Base-by-base conservation (phyloP, 2,113 vertebrate genomes). In the Orientallactaga bullata region DNA sequence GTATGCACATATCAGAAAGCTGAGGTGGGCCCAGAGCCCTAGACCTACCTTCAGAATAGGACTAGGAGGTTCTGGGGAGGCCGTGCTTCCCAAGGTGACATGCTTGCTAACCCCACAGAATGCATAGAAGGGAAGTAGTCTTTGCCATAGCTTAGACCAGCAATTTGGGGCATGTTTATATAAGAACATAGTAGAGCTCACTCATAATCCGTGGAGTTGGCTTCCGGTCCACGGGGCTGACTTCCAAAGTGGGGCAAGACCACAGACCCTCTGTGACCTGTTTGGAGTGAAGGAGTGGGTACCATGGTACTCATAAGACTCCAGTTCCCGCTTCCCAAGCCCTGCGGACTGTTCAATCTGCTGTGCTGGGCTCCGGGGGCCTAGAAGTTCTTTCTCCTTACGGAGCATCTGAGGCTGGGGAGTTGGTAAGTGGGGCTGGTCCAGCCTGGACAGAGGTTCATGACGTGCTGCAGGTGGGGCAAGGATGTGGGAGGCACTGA, bases 41-140 rank as follows among this genome's bases (percentile, higher is more conserved):
- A 2, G 28, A 6, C 39, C n/a, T 65, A n/a, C 73, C 88, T 65
- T 35, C 10, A 18, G 88, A 69, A 68, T 4, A 37, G n/a, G 37
- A 18, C 10, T 4, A 5, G 18, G 32, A 35, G 5, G n/a, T 74
- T 42, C 32, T 2, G 1, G 7, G 74, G 55, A 58, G 21, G 18
- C 23, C 51, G 81, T 10, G 17, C 39, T 20, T 80, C 17, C 51
- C 60, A 5, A 35, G 55, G 15, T 24, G 61, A 65, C 24, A 37
- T 0, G 4, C 35, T 26, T 76, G 58, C 17, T 66, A 39, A 65
- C 26, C 5, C 17, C 18, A 23, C 4, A 61, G 7, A 51, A 28
- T 71, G 4, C 10, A 5, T 0, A 13, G 39, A 66, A 8, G 26
- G 6, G 6, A 32, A 30, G 23, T 0, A 1, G 55, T 2, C 39